Base-by-base conservation (phyloP, 2,888 invertebrate genomes). In the Fragum whitleyi region DNA sequence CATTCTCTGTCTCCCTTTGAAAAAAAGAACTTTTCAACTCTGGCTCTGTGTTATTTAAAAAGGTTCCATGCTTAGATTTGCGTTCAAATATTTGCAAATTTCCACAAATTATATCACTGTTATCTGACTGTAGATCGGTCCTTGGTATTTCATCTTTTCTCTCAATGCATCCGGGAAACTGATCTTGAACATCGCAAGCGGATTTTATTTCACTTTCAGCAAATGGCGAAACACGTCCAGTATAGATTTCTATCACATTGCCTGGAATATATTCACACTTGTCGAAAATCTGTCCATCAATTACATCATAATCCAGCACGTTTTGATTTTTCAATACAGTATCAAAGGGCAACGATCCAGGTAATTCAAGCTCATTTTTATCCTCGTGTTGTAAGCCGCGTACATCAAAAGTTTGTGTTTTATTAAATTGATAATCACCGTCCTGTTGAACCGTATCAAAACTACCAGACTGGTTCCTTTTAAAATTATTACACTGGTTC, bases 401-500 rank as follows among this genome's bases (percentile, higher is more conserved):
- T 23, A 65, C 42, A 42, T 42, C 42, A 32, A 42, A 65, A n/a
- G 42, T 42, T 65, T 65, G 42, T 26, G 65, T 42, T 42, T 42
- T 65, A 42, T 42, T 65, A 65, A 65, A 65, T 36, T 65, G 42
- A 65, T 65, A 65, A 65, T 42, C 65, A 23, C 39, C 21, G 42
- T 42, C 65, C 65, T 65, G 39, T 26, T 19, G 39, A 42, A 39
- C 42, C 21, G 39, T 42, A 26, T 42, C 42, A 6, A 65, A 65
- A 65, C 65, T 42, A 7, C 9, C 39, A 32, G 65, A 16, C 65
- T 65, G 65, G n/a, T 65, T 65, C 42, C 65, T 42, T 3, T 65
- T 42, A 65, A 65, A 65, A 65, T 21, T 32, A 19, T n/a, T 42
- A 26, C n/a, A 65, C 65, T 65, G 65, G 65, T 65, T 65, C 65